Base-by-base conservation (phyloP, 2,797 vertebrate species). In the Acanthis flammea region DNA sequence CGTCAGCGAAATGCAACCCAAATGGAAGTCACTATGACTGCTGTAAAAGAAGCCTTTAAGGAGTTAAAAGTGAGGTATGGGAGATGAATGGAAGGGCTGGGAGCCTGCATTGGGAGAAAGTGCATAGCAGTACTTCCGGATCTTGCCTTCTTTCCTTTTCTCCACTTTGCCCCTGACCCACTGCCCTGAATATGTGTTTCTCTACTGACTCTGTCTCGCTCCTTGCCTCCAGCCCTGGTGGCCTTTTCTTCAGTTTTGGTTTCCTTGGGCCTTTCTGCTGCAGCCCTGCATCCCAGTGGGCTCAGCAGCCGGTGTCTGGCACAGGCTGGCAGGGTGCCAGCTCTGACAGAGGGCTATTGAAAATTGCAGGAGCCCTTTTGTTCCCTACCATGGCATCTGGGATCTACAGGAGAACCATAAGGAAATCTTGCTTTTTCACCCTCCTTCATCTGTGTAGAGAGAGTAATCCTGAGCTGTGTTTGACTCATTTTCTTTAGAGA, bases 201-300 rank as follows among this genome's bases (percentile, higher is more conserved):
- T 61, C 1, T 53, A 4, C 18, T 22, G 28, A 23, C 28, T 18
- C 22, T 42, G 12, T 42, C 37, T 65, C 2, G 0, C 37, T 87
- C 45, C 23, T 41, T 22, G 10, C n/a, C 58, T 60, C 53, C 31
- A 44, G 60, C 30, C 18, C 65, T 51, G 31, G 48, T 47, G 41
- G 14, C 12, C 19, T 19, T 37, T 53, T 21, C 75, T 50, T 28
- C 68, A 23, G 79, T 74, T 60, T 30, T 0, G 0, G 16, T 63
- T 88, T 77, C 44, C 48, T 66, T n/a, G 54, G 70, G 77, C 50
- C 48, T 35, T 74, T 82, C 70, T 41, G 60, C 75, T 48, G 24
- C 41, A n/a, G 75, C 39, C 6, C 30, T 0, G 0, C 2, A 0
- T 57, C 61, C 78, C 71, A n/a, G 89, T 1, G 3, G 50, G 30